Conservation (phyloP, 2,113 vertebrate species). For the Conger conger region DNA sequence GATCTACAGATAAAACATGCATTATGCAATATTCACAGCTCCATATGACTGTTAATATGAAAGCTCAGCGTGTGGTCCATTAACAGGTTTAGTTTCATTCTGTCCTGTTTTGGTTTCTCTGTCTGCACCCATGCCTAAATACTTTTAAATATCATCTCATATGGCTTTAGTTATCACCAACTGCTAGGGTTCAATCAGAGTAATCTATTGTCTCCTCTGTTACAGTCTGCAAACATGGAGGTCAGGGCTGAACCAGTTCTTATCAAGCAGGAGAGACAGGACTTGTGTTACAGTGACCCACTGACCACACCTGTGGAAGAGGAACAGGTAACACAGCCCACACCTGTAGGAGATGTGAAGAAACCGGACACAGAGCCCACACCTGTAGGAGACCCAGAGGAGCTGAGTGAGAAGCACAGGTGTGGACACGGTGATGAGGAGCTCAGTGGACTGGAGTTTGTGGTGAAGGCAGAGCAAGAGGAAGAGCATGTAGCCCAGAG, state of each 20-base stretch:
- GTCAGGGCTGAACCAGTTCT: conserved; percentile 1
- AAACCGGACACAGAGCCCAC: not conserved
- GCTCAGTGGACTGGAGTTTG: conserved; percentile 35
- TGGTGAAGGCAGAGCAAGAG: conserved; percentile 44
- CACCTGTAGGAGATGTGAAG: conserved; percentile 30
- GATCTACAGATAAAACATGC: no score
- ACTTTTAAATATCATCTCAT: not conserved
- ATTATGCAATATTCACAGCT: no score
- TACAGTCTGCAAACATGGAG: conserved; percentile 45
- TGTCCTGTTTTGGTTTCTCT: no score
- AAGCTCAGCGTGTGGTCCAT: no score
- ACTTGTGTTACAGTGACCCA: conserved; percentile 32
- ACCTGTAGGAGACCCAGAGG: not conserved
- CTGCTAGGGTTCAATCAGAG: not conserved
- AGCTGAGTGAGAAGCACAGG: not conserved
- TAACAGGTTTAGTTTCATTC: no score
- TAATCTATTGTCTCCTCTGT: not conserved
- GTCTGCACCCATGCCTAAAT: no score
- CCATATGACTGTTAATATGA: no score
- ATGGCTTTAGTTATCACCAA: not conserved
- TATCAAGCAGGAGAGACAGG: conserved; percentile 15
- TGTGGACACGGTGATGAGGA: conserved; percentile 22
- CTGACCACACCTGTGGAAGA: no score
- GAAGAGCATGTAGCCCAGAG: conserved; percentile 30
- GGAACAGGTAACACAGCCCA: no score